phyloP scores from a whole-genome alignment of 1,140 invertebrate species.

The Periplaneta americana region DNA sequence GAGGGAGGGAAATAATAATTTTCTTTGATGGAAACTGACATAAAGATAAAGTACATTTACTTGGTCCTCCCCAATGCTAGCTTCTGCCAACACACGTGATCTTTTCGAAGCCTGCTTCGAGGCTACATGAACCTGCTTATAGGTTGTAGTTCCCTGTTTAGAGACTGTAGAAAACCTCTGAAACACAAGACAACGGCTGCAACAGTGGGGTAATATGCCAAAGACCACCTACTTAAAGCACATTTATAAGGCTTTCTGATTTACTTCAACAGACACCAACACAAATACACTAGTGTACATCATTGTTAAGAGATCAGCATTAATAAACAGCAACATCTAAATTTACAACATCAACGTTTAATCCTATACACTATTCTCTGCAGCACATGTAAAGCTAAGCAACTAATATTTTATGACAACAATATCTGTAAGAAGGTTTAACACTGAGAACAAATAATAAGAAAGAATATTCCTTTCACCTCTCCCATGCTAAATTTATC shows the following conservation, averaged over 20 bases:
- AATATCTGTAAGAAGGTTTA: too few species aligned
- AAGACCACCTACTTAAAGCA: neutral
- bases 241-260: too few species aligned
- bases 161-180: constrained; percentile 3
- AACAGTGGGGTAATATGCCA: neutral
- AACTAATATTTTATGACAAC: too few species aligned
- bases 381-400: too few species aligned
- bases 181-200: constrained; percentile 7
- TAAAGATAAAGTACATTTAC: constrained; percentile 3
- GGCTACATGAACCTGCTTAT: neutral
- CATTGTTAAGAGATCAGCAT: too few species aligned
- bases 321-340: neutral
- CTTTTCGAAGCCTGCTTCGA: constrained; percentile 2
- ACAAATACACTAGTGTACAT: neutral
- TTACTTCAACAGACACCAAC: neutral
- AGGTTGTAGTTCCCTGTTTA: neutral
- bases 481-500: too few species aligned
- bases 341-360: neutral
- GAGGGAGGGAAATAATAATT: constrained; percentile 4
- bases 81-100: constrained; percentile 1
- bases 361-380: neutral
- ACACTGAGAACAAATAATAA: too few species aligned
- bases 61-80: constrained; percentile 8
- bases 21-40: neutral
- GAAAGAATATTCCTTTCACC: too few species aligned